Evolutionary conservation across 2,888 invertebrate genomes (phyloP).

Genomic region (Lordiphosa andalusiaca): DNA sequence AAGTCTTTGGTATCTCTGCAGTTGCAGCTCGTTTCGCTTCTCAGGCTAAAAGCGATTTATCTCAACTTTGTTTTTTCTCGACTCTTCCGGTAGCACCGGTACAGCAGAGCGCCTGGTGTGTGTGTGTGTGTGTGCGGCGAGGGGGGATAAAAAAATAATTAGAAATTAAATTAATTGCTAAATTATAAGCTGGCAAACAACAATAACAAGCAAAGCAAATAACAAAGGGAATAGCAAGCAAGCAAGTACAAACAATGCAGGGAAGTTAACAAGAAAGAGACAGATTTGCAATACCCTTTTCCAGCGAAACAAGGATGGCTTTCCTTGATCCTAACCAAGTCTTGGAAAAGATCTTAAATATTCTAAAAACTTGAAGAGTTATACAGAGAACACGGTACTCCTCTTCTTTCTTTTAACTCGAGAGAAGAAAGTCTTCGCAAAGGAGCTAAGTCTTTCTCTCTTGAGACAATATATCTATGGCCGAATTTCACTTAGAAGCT

Average conservation of each 20-base stretch:
- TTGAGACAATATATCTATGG: too few species aligned
- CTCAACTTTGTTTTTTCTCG: conserved; percentile 59
- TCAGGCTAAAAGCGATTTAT: conserved; percentile 68
- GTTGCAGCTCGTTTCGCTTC: neutral
- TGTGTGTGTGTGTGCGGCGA: too few species aligned
- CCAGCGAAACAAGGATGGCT: too few species aligned
- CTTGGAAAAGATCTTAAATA: too few species aligned
- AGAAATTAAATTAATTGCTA: conserved; percentile 52
- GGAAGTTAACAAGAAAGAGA: conserved; percentile 6
- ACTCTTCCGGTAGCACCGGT: conserved; percentile 60
- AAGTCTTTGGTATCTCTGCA: conserved; percentile 31
- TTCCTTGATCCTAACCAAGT: too few species aligned
- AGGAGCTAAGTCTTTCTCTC: too few species aligned
- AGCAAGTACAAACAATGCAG: conserved; percentile 17
- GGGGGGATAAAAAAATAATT: conserved; percentile 42
- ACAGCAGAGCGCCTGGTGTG: conserved; percentile 59
- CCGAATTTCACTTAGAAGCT: too few species aligned
- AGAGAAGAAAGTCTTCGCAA: too few species aligned
- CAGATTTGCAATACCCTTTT: too few species aligned
- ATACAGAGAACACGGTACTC: too few species aligned
- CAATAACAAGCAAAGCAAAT: conserved; percentile 7
- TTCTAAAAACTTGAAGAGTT: too few species aligned
- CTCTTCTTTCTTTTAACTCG: too few species aligned
- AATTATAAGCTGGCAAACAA: conserved; percentile 25
- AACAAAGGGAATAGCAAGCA: neutral